Conservation (phyloP, 2,888 invertebrate genomes). For the Eupithecia insigniata region DNA sequence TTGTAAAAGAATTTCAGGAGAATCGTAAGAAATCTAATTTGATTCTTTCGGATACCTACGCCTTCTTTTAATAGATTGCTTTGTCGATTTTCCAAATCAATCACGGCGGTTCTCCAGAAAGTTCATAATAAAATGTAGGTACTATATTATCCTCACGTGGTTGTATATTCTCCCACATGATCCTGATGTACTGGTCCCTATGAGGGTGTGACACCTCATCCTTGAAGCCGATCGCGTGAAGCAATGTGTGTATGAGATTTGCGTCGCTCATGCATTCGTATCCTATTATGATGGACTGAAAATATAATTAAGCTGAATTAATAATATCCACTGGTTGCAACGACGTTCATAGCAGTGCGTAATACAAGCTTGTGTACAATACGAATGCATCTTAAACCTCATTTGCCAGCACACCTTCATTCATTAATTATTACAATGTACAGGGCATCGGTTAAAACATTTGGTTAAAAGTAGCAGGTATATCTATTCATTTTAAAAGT, state of each 20-base stretch:
- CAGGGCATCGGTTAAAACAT: background rate
- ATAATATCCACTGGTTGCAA: too few species aligned
- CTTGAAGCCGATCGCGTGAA: conserved; percentile 67
- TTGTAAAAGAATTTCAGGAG: too few species aligned
- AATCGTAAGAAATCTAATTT: too few species aligned
- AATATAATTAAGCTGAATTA: background rate
- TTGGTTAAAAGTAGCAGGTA: too few species aligned
- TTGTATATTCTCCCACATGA: conserved; percentile 71
- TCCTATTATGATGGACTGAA: conserved; percentile 61
- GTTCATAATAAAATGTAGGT: background rate
- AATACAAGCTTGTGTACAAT: too few species aligned
- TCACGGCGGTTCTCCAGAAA: background rate
- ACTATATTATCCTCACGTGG: conserved; percentile 56
- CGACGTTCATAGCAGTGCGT: too few species aligned
- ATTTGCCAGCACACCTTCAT: background rate
- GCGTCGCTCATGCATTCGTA: conserved; percentile 61
- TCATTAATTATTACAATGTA: background rate
- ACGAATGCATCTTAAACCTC: too few species aligned
- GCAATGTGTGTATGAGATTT: conserved; percentile 62
- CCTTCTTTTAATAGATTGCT: background rate
- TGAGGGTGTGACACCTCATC: conserved; percentile 71
- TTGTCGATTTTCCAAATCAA: background rate
- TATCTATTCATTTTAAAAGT: too few species aligned
- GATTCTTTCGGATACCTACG: background rate
- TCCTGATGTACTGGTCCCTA: conserved; percentile 64